Evolutionary conservation across 2,888 invertebrate genomes (phyloP).

Genomic region (Beris morrisii): DNA sequence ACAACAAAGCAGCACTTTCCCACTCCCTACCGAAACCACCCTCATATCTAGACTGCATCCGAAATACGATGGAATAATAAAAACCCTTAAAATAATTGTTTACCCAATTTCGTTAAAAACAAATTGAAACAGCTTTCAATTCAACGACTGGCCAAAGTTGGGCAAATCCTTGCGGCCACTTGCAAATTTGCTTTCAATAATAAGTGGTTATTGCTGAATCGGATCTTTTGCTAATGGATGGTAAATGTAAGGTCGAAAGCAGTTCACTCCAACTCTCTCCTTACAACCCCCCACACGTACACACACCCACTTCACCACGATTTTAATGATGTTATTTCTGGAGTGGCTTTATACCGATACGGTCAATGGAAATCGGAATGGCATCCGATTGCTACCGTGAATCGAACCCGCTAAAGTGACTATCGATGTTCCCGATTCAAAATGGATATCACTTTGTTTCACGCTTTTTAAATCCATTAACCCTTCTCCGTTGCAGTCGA

Average conservation of each 20-base stretch:
- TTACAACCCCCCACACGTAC: too few species aligned
- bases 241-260: neutral
- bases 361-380: conserved; percentile 12
- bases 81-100: neutral
- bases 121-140: neutral
- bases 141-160: too few species aligned
- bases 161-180: neutral
- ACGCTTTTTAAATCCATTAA: conserved; percentile 30
- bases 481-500: conserved; percentile 14
- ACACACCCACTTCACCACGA: too few species aligned
- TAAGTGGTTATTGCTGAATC: neutral
- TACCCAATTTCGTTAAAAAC: neutral
- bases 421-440: conserved; percentile 21
- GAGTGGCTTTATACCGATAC: neutral
- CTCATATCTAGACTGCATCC: neutral
- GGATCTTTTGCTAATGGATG: neutral
- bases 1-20: neutral
- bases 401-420: conserved; percentile 22
- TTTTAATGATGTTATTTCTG: conserved; percentile 25
- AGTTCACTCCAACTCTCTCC: too few species aligned
- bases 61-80: neutral
- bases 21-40: neutral
- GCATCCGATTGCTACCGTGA: neutral
- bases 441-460: conserved; percentile 28
- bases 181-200: conserved; percentile 6